Evolutionary conservation across 2,797 vertebrate genomes (phyloP).

Genomic region (Karalla daura): DNA sequence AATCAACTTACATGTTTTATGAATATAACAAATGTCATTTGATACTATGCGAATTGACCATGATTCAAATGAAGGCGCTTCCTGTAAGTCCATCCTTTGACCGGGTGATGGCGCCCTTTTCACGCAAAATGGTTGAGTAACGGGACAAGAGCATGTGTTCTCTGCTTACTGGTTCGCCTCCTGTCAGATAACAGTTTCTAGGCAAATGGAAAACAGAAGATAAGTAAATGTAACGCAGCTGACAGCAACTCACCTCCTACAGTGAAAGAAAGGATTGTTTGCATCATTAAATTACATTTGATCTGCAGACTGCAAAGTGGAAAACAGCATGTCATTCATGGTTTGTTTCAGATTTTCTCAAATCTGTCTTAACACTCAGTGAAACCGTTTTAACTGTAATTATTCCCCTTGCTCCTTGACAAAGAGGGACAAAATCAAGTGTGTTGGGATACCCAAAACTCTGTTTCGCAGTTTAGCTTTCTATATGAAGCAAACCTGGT

Average conservation of each 20-base stretch:
- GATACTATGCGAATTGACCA: too few relatives aligned
- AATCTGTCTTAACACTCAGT: neutral
- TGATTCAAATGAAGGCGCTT: too few relatives aligned
- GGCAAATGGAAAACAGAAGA: neutral
- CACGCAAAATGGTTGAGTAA: neutral
- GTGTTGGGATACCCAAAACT: too few relatives aligned
- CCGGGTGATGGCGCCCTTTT: conserved; percentile 4
- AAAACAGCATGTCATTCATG: too few relatives aligned
- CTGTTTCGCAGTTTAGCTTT: too few relatives aligned
- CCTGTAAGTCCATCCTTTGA: neutral
- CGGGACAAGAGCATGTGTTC: too few relatives aligned
- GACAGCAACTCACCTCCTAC: neutral
- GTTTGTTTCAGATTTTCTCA: too few relatives aligned
- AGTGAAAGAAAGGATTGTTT: neutral
- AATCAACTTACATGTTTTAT: too few relatives aligned
- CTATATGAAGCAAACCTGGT: too few relatives aligned
- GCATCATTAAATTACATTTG: neutral
- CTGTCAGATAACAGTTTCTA: neutral
- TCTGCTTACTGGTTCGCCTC: neutral
- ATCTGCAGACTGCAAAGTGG: too few relatives aligned
- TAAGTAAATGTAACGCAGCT: neutral
- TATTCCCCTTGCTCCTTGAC: neutral
- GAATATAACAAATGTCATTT: too few relatives aligned
- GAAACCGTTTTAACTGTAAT: too few relatives aligned
- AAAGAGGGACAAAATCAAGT: neutral